Evolutionary conservation across 2,113 vertebrate genomes (phyloP), one percentile per base, ranked within the genome.

Genomic region (Pachycephala philippinensis): DNA sequence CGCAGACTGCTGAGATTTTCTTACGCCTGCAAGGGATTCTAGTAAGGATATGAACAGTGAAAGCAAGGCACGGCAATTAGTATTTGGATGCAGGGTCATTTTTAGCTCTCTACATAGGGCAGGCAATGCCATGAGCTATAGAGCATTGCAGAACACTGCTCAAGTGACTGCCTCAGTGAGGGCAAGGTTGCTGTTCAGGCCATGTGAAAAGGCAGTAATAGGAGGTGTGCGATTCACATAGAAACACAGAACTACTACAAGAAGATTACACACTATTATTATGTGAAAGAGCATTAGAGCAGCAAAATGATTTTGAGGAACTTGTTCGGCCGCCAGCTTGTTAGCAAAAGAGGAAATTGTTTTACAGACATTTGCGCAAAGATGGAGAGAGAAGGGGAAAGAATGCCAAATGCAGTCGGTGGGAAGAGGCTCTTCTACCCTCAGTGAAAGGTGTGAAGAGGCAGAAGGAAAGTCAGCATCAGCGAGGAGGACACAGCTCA

Each of bases 401-500:
- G 66, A 7, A 28, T 72, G 71, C 66, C 54, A 69, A 45, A 35
- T 15, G 45, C 45, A 35, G 4, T 8, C 45, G 39, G 60, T 50
- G 77, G 60, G 66, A 45, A 88, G 70, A 70, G 39, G 60, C 33
- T 80, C 63, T 28, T 76, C 37, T 53, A 49, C 12, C 47, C 28
- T 31, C 50, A 54, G 56, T 4, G 12, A 15, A 18, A 52, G 49
- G 60, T 27, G 47, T 6, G 52, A 54, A 56, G 78, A 59, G 40
- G 60, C 45, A 70, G 66, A 42, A 65, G 44, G 47, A 35, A 90
- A 83, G 64, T 53, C 76, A 83, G 78, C 26, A 59, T 11, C 61
- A 47, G 8, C 0, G 0, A 65, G 71, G 19, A 39, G 13, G 17
- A 28, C 3, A 5, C 37, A 30, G 23, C 54, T 70, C 5, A 0